A percentile compares a stretch with the other conserved stretches of the same genome.
Conservation (phyloP, 2,113 vertebrate genomes). For the Platichthys stellatus region DNA sequence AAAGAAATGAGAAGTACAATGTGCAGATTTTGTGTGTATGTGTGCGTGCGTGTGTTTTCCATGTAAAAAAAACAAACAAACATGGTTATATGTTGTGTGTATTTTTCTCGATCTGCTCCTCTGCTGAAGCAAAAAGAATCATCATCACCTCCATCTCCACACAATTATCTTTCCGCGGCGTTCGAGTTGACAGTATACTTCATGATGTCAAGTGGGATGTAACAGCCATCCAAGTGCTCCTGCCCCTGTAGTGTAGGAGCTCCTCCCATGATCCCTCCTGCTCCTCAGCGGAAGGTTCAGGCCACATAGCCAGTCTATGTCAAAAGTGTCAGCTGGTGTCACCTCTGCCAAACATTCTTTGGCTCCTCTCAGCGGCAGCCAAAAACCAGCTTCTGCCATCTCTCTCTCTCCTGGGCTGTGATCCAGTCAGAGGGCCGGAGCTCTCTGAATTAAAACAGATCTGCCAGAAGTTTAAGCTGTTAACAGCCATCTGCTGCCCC, state of each 20-base stretch:
- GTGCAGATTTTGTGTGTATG: slow-evolving; percentile 34
- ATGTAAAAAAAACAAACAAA: slow-evolving; percentile 20
- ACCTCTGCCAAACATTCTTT: slow-evolving; percentile 51
- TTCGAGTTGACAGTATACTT: slow-evolving; percentile 34
- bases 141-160: slow-evolving; percentile 16
- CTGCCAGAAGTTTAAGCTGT: slow-evolving; percentile 57
- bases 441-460: slow-evolving; percentile 55
- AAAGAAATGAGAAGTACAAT: slow-evolving; percentile 17
- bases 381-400: slow-evolving; percentile 46
- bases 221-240: slow-evolving; percentile 70
- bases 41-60: slow-evolving; percentile 36
- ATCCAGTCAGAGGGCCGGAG: slow-evolving; percentile 54
- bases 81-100: slow-evolving; percentile 43
- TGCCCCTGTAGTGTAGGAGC: slow-evolving; percentile 32
- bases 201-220: slow-evolving; percentile 75
- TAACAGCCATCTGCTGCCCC: slow-evolving; percentile 67
- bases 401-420: slow-evolving; percentile 36
- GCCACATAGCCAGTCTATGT: slow-evolving; percentile 45
- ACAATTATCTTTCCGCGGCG: slow-evolving; percentile 28
- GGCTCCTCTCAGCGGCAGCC: slow-evolving; percentile 44
- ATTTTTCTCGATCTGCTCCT: slow-evolving; percentile 43
- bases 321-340: slow-evolving; percentile 32
- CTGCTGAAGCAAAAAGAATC: slow-evolving; percentile 43
- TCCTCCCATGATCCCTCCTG: slow-evolving; percentile 51
- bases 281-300: slow-evolving; percentile 45